These are phyloP conservation scores for Masnerella sp. DNA, from an alignment of 2,888 invertebrate genomes.

Conservation along the genomic window DNA sequence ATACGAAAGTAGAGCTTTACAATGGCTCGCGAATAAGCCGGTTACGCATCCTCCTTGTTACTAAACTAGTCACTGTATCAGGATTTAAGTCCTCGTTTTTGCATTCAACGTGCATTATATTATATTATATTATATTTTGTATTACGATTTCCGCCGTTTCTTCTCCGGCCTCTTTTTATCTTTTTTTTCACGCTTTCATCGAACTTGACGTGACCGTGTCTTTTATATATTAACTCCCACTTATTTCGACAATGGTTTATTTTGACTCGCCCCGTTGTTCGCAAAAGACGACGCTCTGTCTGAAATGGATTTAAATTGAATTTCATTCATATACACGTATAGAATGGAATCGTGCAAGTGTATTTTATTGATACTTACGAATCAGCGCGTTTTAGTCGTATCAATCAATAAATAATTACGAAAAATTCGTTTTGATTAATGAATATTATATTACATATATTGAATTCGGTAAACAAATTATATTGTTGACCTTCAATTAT, in stretches of 20 bases:
- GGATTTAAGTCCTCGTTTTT: constrained; percentile 49
- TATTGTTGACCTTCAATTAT: too few relatives aligned
- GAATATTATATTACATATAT: too few relatives aligned
- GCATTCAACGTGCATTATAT: constrained; percentile 45
- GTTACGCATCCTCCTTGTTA: constrained; percentile 64
- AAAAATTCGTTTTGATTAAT: too few relatives aligned
- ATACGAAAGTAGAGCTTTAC: constrained; percentile 54
- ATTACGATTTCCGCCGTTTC: constrained; percentile 32
- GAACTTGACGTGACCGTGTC: constrained; percentile 36
- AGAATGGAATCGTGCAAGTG: too few relatives aligned
- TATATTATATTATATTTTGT: constrained; percentile 39
- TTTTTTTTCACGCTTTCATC: constrained; percentile 37
- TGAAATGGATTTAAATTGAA: constrained; percentile 1
- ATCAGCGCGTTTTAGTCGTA: too few relatives aligned
- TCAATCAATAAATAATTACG: too few relatives aligned
- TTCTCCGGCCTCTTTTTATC: neutral
- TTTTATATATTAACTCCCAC: constrained; percentile 40
- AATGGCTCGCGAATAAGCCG: constrained; percentile 64
- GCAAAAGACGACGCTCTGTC: too few relatives aligned
- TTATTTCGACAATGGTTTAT: constrained; percentile 33
- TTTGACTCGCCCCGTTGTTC: constrained; percentile 23
- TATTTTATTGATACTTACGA: too few relatives aligned
- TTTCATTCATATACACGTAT: constrained; percentile 1
- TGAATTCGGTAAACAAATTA: too few relatives aligned
- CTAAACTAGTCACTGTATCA: constrained; percentile 54